Evolutionary conservation across 2,113 vertebrate species (phyloP).

Genomic region (Ailurus styani): DNA sequence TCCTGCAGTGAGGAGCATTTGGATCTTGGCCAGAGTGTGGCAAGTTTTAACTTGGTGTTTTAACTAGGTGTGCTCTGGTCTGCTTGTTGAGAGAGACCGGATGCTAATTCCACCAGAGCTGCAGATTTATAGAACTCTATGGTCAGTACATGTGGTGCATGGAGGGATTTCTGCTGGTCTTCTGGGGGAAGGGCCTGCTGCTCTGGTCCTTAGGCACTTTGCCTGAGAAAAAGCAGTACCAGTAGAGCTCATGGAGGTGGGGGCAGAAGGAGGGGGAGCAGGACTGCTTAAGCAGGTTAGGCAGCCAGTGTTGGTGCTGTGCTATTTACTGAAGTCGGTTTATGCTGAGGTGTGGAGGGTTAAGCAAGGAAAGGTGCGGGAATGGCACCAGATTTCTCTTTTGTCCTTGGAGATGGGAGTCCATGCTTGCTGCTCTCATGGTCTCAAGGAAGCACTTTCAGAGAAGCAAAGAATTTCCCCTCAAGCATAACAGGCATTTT

Average conservation of each 20-base stretch:
- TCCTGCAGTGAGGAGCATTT: not conserved
- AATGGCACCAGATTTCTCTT: not conserved
- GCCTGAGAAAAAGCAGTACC: not conserved
- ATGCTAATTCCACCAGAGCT: not conserved
- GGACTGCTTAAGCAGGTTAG: not conserved
- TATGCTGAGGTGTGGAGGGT: not conserved
- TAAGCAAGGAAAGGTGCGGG: no score
- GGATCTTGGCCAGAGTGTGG: not conserved
- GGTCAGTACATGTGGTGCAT: not conserved
- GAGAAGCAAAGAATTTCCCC: not conserved
- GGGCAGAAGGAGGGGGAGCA: no score
- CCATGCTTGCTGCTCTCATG: not conserved
- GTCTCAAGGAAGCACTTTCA: not conserved
- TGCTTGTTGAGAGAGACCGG: not conserved
- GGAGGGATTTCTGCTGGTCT: not conserved
- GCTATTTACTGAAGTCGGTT: not conserved
- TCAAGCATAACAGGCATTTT: not conserved
- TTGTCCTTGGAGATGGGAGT: not conserved
- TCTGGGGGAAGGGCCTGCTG: not conserved
- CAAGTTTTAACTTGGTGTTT: not conserved
- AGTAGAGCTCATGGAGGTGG: not conserved
- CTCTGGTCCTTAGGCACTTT: not conserved
- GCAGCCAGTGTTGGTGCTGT: not conserved
- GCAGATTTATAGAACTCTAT: not conserved
- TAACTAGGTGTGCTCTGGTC: not conserved